phyloP scores from a whole-genome alignment of 2,797 vertebrate genomes.

The Sebastes variabilis region DNA sequence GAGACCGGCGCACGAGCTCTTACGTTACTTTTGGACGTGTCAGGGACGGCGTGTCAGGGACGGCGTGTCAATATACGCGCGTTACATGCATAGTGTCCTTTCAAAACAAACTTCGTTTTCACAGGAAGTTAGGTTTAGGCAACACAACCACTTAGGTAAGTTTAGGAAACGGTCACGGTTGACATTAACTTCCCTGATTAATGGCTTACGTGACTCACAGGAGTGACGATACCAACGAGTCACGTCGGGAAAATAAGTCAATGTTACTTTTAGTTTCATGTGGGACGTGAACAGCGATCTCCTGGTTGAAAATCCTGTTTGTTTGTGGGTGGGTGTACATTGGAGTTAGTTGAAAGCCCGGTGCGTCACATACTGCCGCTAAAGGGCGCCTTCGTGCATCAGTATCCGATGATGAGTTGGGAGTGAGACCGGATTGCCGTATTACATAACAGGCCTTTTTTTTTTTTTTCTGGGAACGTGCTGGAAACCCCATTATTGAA shows the following conservation, averaged over 20 bases:
- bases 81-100: neutral
- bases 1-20: neutral
- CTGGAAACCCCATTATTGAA: neutral
- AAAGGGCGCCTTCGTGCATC: neutral
- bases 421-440: neutral
- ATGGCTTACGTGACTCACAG: neutral
- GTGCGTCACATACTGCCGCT: neutral
- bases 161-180: neutral
- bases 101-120: too few species aligned
- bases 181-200: neutral
- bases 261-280: neutral
- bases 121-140: too few species aligned
- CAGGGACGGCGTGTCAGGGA: neutral
- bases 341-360: neutral
- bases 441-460: neutral
- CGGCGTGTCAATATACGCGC: neutral
- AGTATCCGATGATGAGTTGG: neutral
- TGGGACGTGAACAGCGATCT: neutral
- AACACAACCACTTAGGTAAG: too few species aligned
- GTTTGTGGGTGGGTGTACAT: neutral
- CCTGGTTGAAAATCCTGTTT: neutral
- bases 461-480: neutral
- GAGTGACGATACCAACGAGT: neutral
- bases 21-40: neutral
- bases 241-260: neutral